phyloP scores from a whole-genome alignment of 2,888 invertebrate species.

The Linyphia triangularis region DNA sequence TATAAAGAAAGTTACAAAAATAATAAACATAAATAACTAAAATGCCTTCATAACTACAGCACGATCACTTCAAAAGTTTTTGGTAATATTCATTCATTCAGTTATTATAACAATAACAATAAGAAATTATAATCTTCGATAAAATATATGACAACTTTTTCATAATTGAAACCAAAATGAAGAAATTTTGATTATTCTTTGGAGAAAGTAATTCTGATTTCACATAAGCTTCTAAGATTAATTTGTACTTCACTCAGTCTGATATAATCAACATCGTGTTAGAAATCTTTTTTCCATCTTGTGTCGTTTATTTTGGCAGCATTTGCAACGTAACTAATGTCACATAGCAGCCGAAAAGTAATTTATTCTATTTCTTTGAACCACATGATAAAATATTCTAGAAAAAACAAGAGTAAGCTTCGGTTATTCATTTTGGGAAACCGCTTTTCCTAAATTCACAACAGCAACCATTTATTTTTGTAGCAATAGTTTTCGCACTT shows the following conservation, averaged over 20 bases:
- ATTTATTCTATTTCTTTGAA: constrained; percentile 9
- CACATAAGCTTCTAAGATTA: constrained; percentile 5
- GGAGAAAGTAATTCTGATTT: not conserved
- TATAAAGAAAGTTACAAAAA: no score
- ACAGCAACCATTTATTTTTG: constrained; percentile 41
- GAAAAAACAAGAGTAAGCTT: constrained; percentile 36
- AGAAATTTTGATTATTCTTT: not conserved
- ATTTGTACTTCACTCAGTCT: constrained; percentile 21
- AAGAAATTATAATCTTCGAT: not conserved
- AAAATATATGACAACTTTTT: not conserved
- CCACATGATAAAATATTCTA: not conserved
- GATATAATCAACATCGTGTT: constrained; percentile 29
- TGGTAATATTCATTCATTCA: no score
- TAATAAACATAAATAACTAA: no score
- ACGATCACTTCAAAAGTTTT: no score
- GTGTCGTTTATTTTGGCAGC: not conserved
- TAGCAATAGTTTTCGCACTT: constrained; percentile 27
- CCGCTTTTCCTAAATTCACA: constrained; percentile 16
- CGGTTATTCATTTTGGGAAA: constrained; percentile 56
- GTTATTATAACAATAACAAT: no score
- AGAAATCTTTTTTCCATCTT: not conserved
- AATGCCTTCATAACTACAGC: no score
- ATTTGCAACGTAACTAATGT: not conserved
- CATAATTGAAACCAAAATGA: not conserved
- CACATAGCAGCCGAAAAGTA: not conserved